These are phyloP conservation scores for Glaucidium brasilianum DNA, from an alignment of 2,113 vertebrate species.

Conservation along the genomic window DNA sequence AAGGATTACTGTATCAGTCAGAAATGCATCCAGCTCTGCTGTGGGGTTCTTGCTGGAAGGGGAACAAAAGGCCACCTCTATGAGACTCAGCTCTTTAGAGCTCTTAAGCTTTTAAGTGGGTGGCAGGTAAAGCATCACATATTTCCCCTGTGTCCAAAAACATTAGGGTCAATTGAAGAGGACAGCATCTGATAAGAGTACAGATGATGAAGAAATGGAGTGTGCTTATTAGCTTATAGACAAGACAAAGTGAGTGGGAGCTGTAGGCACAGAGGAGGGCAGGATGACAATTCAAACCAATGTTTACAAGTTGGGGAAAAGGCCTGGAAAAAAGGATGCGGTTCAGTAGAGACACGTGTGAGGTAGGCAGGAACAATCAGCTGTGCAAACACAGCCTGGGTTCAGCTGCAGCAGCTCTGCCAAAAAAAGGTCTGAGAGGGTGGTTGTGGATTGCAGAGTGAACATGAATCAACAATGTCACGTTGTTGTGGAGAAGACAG, in stretches of 20 bases:
- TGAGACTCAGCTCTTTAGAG: background rate
- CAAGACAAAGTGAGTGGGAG: background rate
- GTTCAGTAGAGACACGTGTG: background rate
- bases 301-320: background rate
- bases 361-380: background rate
- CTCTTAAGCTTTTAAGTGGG: background rate
- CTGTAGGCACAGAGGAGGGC: background rate
- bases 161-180: background rate
- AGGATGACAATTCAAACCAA: background rate
- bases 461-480: background rate
- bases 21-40: background rate
- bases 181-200: background rate
- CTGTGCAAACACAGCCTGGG: slow-evolving; percentile 18
- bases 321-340: background rate
- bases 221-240: background rate
- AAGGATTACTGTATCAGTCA: background rate
- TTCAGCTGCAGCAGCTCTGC: slow-evolving; percentile 9
- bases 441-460: background rate
- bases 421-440: background rate
- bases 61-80: background rate
- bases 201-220: background rate
- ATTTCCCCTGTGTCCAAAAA: background rate
- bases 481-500: background rate
- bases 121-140: background rate
- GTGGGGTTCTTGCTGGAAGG: background rate